These are phyloP conservation scores for Paramuricea clavata DNA, from an alignment of 92 coral and sea anemone genomes.

Conservation along the genomic window DNA sequence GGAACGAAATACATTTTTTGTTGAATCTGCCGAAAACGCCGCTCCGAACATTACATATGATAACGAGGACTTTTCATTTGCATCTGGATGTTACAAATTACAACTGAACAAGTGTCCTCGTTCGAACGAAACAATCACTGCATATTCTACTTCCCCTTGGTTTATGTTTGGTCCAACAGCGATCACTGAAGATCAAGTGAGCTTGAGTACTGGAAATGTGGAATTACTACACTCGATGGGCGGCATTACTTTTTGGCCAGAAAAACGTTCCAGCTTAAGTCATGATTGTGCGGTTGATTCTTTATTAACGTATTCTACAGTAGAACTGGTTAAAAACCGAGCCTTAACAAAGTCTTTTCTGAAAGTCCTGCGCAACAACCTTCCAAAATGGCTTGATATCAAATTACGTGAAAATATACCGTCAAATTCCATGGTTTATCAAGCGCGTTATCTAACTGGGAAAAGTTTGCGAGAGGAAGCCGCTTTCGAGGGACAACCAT, in stretches of 20 bases:
- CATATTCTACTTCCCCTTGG: constrained; percentile 1
- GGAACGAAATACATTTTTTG: neutral
- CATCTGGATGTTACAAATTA: constrained; percentile 5
- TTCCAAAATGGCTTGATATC: constrained; percentile 20
- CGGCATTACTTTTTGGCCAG: neutral
- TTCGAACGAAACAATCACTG: neutral
- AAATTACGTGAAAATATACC: neutral
- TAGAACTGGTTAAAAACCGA: neutral
- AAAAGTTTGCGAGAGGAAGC: neutral
- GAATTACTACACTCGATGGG: neutral
- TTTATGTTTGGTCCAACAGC: neutral
- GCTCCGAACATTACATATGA: neutral
- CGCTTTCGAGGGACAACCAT: neutral
- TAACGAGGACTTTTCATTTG: neutral
- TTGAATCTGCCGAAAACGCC: neutral
- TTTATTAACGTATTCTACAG: neutral
- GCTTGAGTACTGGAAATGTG: neutral
- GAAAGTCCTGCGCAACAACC: neutral
- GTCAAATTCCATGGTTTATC: neutral
- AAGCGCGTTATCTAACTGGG: neutral
- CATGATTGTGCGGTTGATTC: neutral
- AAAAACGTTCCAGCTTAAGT: neutral
- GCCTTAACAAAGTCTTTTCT: neutral
- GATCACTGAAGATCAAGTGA: neutral
- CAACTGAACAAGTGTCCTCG: neutral